phyloP scores from a whole-genome alignment of 1,140 invertebrate genomes.

The Caenorhabditis brenneri region DNA sequence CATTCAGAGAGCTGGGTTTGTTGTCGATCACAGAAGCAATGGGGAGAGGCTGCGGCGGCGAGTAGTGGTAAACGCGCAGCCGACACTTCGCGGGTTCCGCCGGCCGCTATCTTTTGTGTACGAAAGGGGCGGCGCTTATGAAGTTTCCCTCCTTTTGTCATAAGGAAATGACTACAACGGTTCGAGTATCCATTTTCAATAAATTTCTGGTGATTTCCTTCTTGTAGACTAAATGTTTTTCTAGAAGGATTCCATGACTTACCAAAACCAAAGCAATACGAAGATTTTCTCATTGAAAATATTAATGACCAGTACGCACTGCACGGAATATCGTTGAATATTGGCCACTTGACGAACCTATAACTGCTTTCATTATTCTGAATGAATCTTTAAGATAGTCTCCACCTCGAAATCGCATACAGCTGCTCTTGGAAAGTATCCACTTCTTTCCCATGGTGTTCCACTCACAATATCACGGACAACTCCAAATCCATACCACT shows the following conservation, averaged over 20 bases:
- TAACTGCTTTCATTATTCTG: constrained; percentile 9
- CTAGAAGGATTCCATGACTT: constrained; percentile 65
- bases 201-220: no score
- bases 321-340: constrained; percentile 73
- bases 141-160: not conserved
- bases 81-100: constrained; percentile 31
- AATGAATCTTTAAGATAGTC: not conserved
- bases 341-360: constrained; percentile 70
- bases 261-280: constrained; percentile 75
- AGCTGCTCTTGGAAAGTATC: constrained; percentile 74
- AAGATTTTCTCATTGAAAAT: constrained; percentile 76
- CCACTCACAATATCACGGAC: constrained; percentile 65
- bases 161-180: no score
- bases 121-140: not conserved
- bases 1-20: constrained; percentile 25
- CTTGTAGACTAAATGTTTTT: not conserved
- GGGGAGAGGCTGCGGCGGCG: no score
- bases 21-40: constrained; percentile 14
- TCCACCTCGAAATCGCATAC: constrained; percentile 74
- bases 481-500: constrained; percentile 69
- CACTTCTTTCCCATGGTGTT: constrained; percentile 68
- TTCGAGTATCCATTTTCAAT: not conserved
- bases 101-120: not conserved
- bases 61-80: not conserved
- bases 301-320: constrained; percentile 74